Evolutionary conservation across 2,797 vertebrate species (phyloP).

Genomic region (Avahi laniger): DNA sequence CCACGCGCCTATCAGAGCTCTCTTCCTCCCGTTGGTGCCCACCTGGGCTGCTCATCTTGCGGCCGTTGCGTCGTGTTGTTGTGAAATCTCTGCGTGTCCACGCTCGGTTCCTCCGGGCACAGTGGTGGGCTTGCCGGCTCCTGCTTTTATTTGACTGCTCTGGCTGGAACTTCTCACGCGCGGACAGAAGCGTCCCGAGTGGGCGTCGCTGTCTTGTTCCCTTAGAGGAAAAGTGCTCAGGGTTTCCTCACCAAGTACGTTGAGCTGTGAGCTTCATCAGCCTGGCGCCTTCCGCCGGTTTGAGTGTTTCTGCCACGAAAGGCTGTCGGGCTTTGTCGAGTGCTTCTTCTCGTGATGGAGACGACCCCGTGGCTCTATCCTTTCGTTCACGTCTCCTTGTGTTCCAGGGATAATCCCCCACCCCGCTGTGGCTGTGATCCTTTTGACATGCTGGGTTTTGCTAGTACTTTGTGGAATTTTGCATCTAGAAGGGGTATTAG

Average conservation of each 20-base stretch:
- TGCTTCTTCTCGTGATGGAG: background rate
- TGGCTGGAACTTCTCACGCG: rapidly evolving
- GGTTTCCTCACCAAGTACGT: rapidly evolving
- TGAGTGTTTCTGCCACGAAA: background rate
- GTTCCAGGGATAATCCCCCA: background rate
- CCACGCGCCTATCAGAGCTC: rapidly evolving
- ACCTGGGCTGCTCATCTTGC: rapidly evolving
- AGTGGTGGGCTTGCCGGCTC: background rate
- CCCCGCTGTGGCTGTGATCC: background rate
- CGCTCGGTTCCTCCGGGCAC: rapidly evolving
- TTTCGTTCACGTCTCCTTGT: too few species aligned
- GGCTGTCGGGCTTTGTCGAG: background rate
- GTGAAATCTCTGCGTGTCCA: rapidly evolving
- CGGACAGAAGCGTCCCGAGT: rapidly evolving
- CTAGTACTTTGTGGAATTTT: background rate
- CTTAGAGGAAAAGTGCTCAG: rapidly evolving
- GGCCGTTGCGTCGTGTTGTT: rapidly evolving
- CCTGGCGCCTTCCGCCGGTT: rapidly evolving
- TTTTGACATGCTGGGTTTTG: too few species aligned
- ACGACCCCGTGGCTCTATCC: rapidly evolving
- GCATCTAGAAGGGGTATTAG: background rate
- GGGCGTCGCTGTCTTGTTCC: rapidly evolving
- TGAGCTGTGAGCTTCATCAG: background rate
- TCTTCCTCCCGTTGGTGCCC: rapidly evolving
- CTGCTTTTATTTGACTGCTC: rapidly evolving